Evolutionary conservation across 2,888 invertebrate genomes (phyloP), one percentile per base, ranked within the genome.

Genomic region (Bellardia bayeri): DNA sequence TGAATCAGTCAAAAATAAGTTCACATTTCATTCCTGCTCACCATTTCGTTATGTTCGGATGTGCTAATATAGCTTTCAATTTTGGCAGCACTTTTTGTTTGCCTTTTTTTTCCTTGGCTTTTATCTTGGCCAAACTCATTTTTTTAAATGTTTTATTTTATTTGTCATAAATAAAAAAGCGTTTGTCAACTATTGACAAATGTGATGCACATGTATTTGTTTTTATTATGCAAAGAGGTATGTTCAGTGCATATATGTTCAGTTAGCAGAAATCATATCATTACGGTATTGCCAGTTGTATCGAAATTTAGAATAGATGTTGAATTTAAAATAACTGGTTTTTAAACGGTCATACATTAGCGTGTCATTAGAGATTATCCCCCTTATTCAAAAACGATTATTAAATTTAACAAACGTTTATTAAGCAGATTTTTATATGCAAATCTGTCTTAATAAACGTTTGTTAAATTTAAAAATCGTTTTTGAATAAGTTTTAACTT

Each of bases 81-180:
- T 91, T 92, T 6, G 92, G 92, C 37, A 92, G 54, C 0, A 56
- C 30, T 40, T 92, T 91, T 33, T 91, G 91, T 45, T 91, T 92
- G 54, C 91, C 90, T 71, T 91, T 92, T 0, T 79, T 40, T 85
- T 91, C 91, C n/a, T 90, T 92, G 23, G 88, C 51, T 80, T 91
- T 92, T 23, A 90, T 89, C 13, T 63, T 89, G 0, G 90, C 61
- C 61, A 91, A 89, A 69, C 90, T 92, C 91, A 92, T 92, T 49
- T 61, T 76, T 56, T 3, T 30, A 64, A 89, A 90, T 45, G 11
- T 83, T 11, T 37, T 14, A 14, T 69, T 56, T 74, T n/a, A 51
- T 14, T n/a, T 0, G 13, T n/a, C n/a, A 51, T 51, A 51, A 56
- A 56, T 9, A 56, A 23, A 45, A 45, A 45, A 13, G 6, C 0